Base-by-base conservation (phyloP, 2,888 invertebrate genomes). In the Ariolimax columbianus region DNA sequence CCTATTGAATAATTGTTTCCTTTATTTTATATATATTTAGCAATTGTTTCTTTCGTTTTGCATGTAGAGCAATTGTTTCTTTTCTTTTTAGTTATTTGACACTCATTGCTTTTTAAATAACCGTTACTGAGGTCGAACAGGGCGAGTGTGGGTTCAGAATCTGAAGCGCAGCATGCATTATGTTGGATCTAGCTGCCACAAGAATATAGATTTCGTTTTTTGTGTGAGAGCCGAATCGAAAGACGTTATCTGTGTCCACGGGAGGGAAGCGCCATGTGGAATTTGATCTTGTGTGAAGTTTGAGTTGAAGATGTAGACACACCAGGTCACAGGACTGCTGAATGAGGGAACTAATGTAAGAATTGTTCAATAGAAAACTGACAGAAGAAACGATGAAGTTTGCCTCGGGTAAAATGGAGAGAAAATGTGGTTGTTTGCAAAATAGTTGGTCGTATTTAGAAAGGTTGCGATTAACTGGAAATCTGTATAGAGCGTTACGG, bases 181-280 rank as follows among this genome's bases (percentile, higher is more conserved):
- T 14, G 14, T 14, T 9, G 55, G 55, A 14, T 3, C 26, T 55
- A 23, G 19, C 3, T 59, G 36, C 59, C 59, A 6, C 2, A 3
- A 36, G 36, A 59, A 19, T 78, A 78, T 78, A 36, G 78, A 78
- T 78, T 78, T 78, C 59, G 38, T 17, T 38, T 47, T 23, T 75
- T 4, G 75, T 23, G 75, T 43, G 7, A 30, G 40, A 4, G n/a
- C 3, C 38, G 4, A 30, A 77, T 77, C 55, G 55, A 77, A 36
- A 36, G 36, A 77, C 9, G 77, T 7, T 33, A 77, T 77, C 77
- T 33, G 77, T 33, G 26, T 30, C 38, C 30, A 0, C n/a, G 75
- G n/a, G 75, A 30, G 33, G 33, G 19, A 66, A 26, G 17, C 63
- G 36, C 36, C 51, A 59, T 38, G 59, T 77, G 77, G 36, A 55